phyloP scores from a whole-genome alignment of 2,113 vertebrate species.

The Antechinus flavipes region DNA sequence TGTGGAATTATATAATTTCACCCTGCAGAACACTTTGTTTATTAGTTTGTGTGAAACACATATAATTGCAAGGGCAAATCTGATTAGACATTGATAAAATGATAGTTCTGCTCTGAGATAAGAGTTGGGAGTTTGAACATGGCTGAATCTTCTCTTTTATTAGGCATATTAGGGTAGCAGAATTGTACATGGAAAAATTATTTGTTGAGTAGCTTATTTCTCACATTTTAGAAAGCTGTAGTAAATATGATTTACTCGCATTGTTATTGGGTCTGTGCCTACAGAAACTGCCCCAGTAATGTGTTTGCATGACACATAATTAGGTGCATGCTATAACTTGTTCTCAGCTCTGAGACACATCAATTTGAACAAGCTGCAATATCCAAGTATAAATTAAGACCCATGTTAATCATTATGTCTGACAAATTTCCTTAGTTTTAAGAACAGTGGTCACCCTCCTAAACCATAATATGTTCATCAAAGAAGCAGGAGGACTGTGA shows the following conservation, averaged over 20 bases:
- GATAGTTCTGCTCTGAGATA: neutral
- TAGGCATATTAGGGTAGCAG: neutral
- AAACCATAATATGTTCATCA: constrained; percentile 36
- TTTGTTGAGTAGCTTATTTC: constrained; percentile 68
- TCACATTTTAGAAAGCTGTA: constrained; percentile 79
- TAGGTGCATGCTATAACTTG: constrained; percentile 82
- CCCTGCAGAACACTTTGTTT: constrained; percentile 28
- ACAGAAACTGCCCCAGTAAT: constrained; percentile 86
- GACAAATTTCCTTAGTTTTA: constrained; percentile 63
- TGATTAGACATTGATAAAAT: constrained; percentile 39
- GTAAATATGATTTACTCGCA: constrained; percentile 81
- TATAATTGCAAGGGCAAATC: neutral
- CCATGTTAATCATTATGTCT: constrained; percentile 74
- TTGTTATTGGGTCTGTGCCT: constrained; percentile 84
- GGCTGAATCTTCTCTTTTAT: constrained; percentile 24
- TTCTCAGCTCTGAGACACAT: constrained; percentile 66
- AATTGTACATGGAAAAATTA: constrained; percentile 49
- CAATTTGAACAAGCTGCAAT: constrained; percentile 74
- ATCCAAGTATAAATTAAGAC: constrained; percentile 74
- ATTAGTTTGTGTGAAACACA: constrained; percentile 44
- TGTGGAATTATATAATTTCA: constrained; percentile 20
- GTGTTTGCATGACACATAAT: constrained; percentile 83
- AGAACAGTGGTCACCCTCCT: constrained; percentile 4
- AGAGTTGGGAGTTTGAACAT: constrained; percentile 33
- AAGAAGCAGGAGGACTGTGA: constrained; percentile 1